A percentile compares a stretch with the other conserved stretches of the same genome.
These are phyloP conservation scores for Microctenopoma steveboyesi DNA, from an alignment of 2,797 vertebrate genomes.

Conservation along the genomic window DNA sequence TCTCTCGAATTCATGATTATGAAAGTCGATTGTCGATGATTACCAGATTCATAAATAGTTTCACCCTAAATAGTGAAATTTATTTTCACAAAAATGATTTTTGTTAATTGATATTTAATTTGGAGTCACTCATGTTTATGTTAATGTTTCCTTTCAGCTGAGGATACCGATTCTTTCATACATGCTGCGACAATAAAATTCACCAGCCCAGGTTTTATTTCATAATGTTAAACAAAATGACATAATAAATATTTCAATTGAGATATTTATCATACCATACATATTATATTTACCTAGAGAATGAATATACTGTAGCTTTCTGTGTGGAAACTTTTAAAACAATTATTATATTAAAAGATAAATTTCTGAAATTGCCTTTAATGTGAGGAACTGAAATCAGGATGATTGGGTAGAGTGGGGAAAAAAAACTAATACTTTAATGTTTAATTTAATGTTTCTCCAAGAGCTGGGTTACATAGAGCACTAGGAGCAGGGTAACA, in stretches of 20 bases:
- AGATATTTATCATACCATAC: too few relatives aligned
- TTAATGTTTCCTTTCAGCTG: neutral
- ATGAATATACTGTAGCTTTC: neutral
- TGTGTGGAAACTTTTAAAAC: neutral
- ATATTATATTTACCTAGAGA: too few relatives aligned
- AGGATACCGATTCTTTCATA: neutral
- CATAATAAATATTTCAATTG: too few relatives aligned
- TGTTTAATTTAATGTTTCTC: conserved; percentile 58
- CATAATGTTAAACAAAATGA: neutral
- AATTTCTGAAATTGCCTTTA: conserved; percentile 38
- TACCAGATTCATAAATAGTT: neutral
- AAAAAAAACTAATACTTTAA: conserved; percentile 4
- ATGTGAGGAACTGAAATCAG: conserved; percentile 18
- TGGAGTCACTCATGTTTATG: neutral
- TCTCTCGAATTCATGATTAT: neutral
- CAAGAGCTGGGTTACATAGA: conserved; percentile 7
- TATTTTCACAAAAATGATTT: neutral
- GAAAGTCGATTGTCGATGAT: neutral
- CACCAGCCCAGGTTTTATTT: neutral
- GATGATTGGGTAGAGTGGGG: neutral
- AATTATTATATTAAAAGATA: conserved; percentile 5
- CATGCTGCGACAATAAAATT: neutral
- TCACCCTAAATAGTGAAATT: neutral
- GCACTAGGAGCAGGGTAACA: conserved; percentile 13
- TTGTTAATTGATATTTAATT: neutral